These are phyloP conservation scores for Ceratosolen fusciceps DNA, from an alignment of 1,140 invertebrate genomes.

Conservation along the genomic window DNA sequence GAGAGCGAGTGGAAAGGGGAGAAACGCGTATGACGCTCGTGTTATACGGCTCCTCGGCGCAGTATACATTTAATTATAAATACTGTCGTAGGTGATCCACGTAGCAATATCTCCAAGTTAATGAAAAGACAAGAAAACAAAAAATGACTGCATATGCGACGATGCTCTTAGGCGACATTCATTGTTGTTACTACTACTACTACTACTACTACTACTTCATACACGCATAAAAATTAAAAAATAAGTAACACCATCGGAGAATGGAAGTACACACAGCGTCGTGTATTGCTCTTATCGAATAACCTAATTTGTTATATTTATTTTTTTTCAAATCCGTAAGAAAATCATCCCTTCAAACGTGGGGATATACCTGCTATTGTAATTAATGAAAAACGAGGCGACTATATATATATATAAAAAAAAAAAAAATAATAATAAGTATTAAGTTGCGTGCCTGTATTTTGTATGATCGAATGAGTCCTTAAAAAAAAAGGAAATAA, in stretches of 20 bases:
- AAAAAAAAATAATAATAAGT: too few relatives aligned
- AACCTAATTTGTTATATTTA: background rate
- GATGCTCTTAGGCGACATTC: slow-evolving; percentile 29
- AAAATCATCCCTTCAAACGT: background rate
- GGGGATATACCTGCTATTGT: slow-evolving; percentile 54
- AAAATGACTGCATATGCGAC: slow-evolving; percentile 47
- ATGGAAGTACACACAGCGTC: slow-evolving; percentile 18
- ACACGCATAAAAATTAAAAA: background rate
- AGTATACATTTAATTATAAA: slow-evolving; percentile 30
- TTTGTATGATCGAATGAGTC: slow-evolving; percentile 70
- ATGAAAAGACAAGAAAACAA: too few relatives aligned
- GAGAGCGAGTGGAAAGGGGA: slow-evolving; percentile 41
- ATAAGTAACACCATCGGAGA: slow-evolving; percentile 3
- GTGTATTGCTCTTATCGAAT: slow-evolving; percentile 31
- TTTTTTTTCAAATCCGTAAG: slow-evolving; percentile 38
- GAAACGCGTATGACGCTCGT: slow-evolving; percentile 36
- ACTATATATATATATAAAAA: too few relatives aligned
- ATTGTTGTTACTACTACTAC: too few relatives aligned
- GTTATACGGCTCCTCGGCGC: slow-evolving; percentile 26
- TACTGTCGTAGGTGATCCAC: slow-evolving; percentile 21
- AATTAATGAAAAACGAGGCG: slow-evolving; percentile 52
- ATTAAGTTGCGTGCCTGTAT: slow-evolving; percentile 70
- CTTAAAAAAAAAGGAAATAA: slow-evolving; percentile 68
- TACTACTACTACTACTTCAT: background rate
- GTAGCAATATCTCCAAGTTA: too few relatives aligned